Evolutionary conservation across 2,113 vertebrate species (phyloP), one percentile per base, ranked within the genome.

Genomic region (Emydura subglobosa): DNA sequence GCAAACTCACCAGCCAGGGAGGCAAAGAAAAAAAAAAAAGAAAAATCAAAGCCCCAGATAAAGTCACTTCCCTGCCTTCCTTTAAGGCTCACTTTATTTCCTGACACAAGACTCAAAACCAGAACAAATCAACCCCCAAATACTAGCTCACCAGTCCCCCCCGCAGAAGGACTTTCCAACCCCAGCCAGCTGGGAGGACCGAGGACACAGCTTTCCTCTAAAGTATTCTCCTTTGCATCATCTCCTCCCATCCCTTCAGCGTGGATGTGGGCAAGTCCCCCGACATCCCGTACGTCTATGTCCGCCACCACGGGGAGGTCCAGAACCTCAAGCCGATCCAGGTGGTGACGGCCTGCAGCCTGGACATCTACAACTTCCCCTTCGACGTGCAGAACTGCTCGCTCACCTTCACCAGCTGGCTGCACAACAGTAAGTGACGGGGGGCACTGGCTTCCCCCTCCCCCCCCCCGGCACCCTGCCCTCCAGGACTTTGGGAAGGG

Each of bases 281-380:
- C 0, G 98, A 98, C 1, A 99, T 99, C 19, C 99, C 99, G 0
- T 99, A 99, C 0, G 99, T 99, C 89, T 99, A 99, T 0, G 98
- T 99, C 49, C 96, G 93, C 31, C 96, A 99, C 44, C 87, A 98
- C 0, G 99, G 99, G 1, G 97, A 98, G 86, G 99, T 99, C 89
- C 98, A 98, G 78, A 99, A 99, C 98, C 99, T 99, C 96, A 99
- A 99, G 87, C 99, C 99, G 84, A 99, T 99, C 94, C 99, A 99
- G 96, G 99, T 99, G 91, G 99, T 99, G 92, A 99, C 99, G 0
- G 99, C 99, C 86, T 99, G 99, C 91, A 99, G 99, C 84, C 98
- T 99, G 31, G 99, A 99, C 96, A 99, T 99, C 98, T 99, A 99
- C 96, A 99, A 99, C 98, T 99, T 99, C 97, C 99, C 99, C 7